Evolutionary conservation across 2,113 vertebrate genomes (phyloP).

Genomic region (Eclectus roratus): DNA sequence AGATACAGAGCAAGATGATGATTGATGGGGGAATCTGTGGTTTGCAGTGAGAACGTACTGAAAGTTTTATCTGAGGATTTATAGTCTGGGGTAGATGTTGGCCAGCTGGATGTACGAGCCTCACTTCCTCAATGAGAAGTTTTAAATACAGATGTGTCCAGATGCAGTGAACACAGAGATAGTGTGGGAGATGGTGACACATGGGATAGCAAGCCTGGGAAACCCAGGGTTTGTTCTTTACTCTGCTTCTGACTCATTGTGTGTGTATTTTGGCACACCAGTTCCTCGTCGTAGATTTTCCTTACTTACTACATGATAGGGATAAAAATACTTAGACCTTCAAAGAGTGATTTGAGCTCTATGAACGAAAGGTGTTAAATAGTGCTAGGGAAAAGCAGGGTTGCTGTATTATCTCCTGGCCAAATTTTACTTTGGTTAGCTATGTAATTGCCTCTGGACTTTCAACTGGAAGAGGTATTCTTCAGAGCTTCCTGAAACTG

Average conservation of each 20-base stretch:
- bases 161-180: neutral
- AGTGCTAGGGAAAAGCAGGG: neutral
- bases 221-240: neutral
- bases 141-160: neutral
- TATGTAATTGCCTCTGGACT: neutral
- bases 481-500: constrained; percentile 19
- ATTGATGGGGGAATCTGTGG: neutral
- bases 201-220: neutral
- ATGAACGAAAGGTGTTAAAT: neutral
- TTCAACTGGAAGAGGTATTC: neutral
- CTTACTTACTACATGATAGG: neutral
- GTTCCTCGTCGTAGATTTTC: neutral
- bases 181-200: neutral
- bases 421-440: constrained; percentile 21
- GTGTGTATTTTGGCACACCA: neutral
- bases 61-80: neutral
- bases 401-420: neutral
- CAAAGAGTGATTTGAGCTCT: neutral
- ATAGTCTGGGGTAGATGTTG: neutral
- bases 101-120: neutral
- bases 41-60: neutral
- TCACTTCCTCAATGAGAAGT: neutral
- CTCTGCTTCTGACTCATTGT: neutral
- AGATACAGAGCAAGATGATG: neutral
- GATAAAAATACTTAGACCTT: neutral